phyloP scores from a whole-genome alignment of 2,113 vertebrate genomes.

The Saimiri boliviensis region DNA sequence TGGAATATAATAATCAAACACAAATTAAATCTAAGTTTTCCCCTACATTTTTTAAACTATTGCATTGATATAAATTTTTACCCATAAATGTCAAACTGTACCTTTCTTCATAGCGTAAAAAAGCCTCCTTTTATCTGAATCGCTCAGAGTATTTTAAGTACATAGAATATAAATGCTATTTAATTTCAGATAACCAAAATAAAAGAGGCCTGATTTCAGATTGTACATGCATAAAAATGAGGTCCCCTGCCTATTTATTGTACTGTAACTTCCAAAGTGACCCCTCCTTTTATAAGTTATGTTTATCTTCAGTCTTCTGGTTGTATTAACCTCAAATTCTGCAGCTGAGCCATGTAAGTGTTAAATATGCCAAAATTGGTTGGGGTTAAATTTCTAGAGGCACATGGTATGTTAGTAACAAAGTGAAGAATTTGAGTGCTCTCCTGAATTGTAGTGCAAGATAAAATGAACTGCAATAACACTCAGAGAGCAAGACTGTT shows the following conservation, averaged over 20 bases:
- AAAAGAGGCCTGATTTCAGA: neutral
- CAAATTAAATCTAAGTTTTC: neutral
- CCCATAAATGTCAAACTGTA: neutral
- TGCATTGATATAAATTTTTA: neutral
- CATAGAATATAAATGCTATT: neutral
- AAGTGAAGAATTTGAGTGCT: neutral
- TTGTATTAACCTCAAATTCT: neutral
- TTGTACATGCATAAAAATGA: slow-evolving; percentile 28
- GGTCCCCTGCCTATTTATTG: slow-evolving; percentile 23
- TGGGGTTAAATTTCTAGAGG: slow-evolving; percentile 55
- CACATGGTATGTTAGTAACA: neutral
- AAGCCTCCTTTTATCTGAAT: slow-evolving; percentile 10
- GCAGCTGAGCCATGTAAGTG: slow-evolving; percentile 56
- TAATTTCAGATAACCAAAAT: slow-evolving; percentile 65
- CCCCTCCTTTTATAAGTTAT: neutral
- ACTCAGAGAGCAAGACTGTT: slow-evolving; percentile 63
- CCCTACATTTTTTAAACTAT: neutral
- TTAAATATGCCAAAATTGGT: slow-evolving; percentile 34
- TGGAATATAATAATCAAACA: neutral
- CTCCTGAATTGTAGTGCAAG: neutral
- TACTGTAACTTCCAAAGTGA: neutral
- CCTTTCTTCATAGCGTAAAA: neutral
- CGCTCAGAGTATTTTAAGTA: slow-evolving; percentile 39
- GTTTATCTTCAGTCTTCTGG: slow-evolving; percentile 48
- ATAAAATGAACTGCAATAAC: slow-evolving; percentile 69